Evolutionary conservation across 2,797 vertebrate genomes (phyloP), one percentile per base, ranked within the genome.

Genomic region (Artibeus jamaicensis): DNA sequence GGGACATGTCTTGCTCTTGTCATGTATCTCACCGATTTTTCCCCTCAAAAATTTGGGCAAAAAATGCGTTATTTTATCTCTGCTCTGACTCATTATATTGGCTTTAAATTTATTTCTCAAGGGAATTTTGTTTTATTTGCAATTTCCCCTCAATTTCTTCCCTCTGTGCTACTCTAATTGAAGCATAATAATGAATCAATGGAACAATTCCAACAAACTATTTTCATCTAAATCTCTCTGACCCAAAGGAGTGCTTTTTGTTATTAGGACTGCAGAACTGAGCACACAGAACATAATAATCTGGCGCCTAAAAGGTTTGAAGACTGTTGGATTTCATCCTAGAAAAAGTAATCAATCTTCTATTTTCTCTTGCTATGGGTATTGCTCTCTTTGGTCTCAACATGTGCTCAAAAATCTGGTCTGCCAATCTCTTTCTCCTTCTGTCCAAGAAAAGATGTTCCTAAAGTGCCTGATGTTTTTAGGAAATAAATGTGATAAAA

Each of bases 71-170:
- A 81, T 68, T 89, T 89, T 19, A 16, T 42, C 37, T 85, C 26
- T 77, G 32, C 37, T 53, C 37, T 71, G 62, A 82, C n/a, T 19
- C 46, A 48, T 73, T 89, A 42, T 24, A 73, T 46, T 76, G 44
- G 16, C 73, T 42, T 86, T 59, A 79, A 62, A 65, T 62, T 26
- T 86, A 74, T 59, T 92, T 79, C 19, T 74, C 74, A 46, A 83
- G n/a, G 18, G 29, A 71, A 71, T 16, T 95, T 55, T 87, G 34
- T 95, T 89, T 97, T 86, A 81, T 76, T 88, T 90, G 4, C 24
- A 65, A 48, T 18, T 68, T 89, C 11, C 42, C 9, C n/a, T 77
- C 32, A 65, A 22, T 32, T 83, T 44, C 39, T 44, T 53, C 2
- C n/a, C 9, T 37, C 89, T 59, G 26, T 90, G 42, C 26, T 67